These are phyloP conservation scores for Machaerirhynchus nigripectus DNA, from an alignment of 2,113 vertebrate species.

Conservation along the genomic window DNA sequence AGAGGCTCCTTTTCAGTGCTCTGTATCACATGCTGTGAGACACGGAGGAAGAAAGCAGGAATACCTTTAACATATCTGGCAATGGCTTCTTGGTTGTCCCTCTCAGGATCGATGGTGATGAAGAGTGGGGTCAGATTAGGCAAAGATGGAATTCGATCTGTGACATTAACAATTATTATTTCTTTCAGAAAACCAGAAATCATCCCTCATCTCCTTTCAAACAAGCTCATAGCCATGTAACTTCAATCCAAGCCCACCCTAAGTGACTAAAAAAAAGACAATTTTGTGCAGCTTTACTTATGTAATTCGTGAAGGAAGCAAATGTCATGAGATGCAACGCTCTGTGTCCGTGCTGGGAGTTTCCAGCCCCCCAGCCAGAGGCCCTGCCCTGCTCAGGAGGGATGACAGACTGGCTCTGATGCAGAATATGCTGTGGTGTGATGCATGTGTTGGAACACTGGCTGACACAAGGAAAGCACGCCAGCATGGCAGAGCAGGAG, in stretches of 20 bases:
- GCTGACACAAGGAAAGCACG: fast-evolving
- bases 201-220: background rate
- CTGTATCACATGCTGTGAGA: background rate
- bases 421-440: background rate
- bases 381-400: background rate
- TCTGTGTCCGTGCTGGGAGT: background rate
- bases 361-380: background rate
- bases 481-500: background rate
- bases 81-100: slow-evolving; percentile 87
- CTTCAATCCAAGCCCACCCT: background rate
- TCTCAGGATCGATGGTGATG: slow-evolving; percentile 94
- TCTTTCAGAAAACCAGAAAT: background rate
- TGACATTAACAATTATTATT: background rate
- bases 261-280: background rate
- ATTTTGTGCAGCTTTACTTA: background rate
- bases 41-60: background rate
- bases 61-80: slow-evolving; percentile 90
- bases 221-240: background rate
- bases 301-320: background rate
- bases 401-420: background rate
- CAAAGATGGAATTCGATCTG: slow-evolving; percentile 84
- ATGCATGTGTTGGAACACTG: background rate
- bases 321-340: fast-evolving
- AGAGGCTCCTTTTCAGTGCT: background rate
- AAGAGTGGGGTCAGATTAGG: slow-evolving; percentile 89